Base-by-base conservation (phyloP, 2,797 vertebrate species). In the Champsocephalus esox region DNA sequence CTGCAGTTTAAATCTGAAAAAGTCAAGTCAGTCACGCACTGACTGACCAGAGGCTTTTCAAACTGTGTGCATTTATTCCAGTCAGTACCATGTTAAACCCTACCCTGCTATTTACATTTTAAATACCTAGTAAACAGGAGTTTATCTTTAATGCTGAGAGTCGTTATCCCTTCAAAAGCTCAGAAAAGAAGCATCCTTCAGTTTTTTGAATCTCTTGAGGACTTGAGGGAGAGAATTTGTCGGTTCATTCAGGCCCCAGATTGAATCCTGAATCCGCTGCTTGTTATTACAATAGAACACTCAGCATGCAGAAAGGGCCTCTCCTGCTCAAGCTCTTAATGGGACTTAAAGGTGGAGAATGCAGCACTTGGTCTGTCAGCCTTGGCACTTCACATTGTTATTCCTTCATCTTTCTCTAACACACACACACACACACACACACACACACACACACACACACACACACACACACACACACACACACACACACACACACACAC, bases 211-310 rank as follows among this genome's bases (percentile, higher is more conserved):
- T 82, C 84, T 82, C 69, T 79, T 51, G 76, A 84, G 77, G 64
- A 77, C 87, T 90, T 65, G 73, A 87, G 75, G 75, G 65, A 77
- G 16, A 81, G 82, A 79, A 87, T 89, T 69, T 61, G 16, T 60
- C 3, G 24, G 75, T 77, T 83, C 75, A 87, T 84, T 86, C 81
- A 84, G 85, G 41, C 61, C 69, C 54, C 51, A 78, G 87, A 92
- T 82, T 84, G 85, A 85, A 83, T 88, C 84, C 76, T 56, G 80
- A 88, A 83, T 88, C 85, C 34, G 61, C 75, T 83, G 81, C 87
- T 90, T 87, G 85, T 87, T 85, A 83, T 88, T 92, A 93, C 89
- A 92, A 92, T 87, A 65, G 90, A 89, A 72, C 91, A 86, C 92
- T 94, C 86, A 78, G 74, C 81, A 57, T 77, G 79, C 84, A 93